Conservation (phyloP, 2,888 invertebrate species). For the Tenodera sinensis region DNA sequence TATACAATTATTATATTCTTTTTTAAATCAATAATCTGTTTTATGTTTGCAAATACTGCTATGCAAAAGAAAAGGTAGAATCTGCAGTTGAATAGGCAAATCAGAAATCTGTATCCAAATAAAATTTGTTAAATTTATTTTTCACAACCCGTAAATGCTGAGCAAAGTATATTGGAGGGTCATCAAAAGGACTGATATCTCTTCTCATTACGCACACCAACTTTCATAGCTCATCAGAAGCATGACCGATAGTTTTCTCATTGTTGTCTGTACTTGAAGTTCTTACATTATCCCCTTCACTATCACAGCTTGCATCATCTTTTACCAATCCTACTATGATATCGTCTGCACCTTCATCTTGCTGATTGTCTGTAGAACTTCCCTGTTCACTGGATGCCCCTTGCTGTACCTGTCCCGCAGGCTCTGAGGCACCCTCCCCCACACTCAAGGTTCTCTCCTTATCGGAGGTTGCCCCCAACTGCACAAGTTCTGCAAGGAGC, state of each 20-base stretch:
- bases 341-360: not conserved
- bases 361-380: not conserved
- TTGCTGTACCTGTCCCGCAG: slow-evolving; percentile 3
- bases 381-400: not conserved
- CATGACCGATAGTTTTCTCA: not conserved
- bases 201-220: not conserved
- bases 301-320: slow-evolving; percentile 5
- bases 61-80: not conserved
- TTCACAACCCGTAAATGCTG: not conserved
- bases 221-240: not conserved
- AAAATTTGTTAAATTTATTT: not conserved
- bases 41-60: not conserved
- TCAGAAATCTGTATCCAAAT: not conserved
- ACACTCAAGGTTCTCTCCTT: not conserved
- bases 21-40: not conserved
- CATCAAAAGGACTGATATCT: not conserved
- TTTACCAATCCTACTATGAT: not conserved
- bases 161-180: not conserved
- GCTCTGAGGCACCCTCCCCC: not conserved
- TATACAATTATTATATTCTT: not conserved
- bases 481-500: slow-evolving; percentile 22
- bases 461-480: not conserved
- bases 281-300: not conserved
- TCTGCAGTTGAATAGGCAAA: not conserved
- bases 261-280: not conserved